Conservation (phyloP, 2,797 vertebrate genomes). For the Pelodytes ibericus region DNA sequence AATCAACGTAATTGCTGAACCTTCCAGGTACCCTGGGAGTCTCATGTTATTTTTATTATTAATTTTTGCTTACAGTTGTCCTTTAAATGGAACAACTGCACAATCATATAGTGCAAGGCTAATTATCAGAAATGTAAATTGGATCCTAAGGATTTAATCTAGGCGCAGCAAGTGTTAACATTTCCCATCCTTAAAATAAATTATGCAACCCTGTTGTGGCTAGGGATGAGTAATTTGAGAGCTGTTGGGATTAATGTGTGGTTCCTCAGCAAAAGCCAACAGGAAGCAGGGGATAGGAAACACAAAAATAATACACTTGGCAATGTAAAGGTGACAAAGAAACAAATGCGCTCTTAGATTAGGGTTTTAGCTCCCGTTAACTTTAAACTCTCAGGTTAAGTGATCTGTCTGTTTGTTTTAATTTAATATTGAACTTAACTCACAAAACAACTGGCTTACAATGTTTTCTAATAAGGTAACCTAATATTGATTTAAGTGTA, state of each 20-base stretch:
- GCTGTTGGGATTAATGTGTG: conserved; percentile 26
- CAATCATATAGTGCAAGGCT: not conserved
- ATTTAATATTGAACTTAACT: no score
- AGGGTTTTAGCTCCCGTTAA: not conserved
- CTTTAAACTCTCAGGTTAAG: not conserved
- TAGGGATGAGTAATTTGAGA: conserved; percentile 39
- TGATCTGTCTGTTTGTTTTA: not conserved
- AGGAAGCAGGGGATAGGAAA: conserved; percentile 22
- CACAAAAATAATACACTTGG: conserved; percentile 12
- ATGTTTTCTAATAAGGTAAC: no score
- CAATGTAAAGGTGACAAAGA: not conserved
- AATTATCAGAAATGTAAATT: conserved; percentile 21
- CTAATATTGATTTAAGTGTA: no score
- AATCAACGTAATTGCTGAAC: no score
- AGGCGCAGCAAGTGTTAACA: conserved; percentile 20
- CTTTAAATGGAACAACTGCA: no score
- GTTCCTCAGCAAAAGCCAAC: conserved; percentile 23
- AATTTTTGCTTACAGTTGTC: no score
- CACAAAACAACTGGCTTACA: no score
- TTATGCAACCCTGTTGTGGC: conserved; percentile 41
- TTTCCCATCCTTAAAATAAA: conserved; percentile 36
- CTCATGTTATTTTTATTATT: no score
- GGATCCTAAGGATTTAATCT: conserved; percentile 16
- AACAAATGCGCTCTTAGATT: not conserved
- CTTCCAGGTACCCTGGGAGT: no score